Evolutionary conservation across 2,113 vertebrate genomes (phyloP).

Genomic region (Phaethornis superciliosus): DNA sequence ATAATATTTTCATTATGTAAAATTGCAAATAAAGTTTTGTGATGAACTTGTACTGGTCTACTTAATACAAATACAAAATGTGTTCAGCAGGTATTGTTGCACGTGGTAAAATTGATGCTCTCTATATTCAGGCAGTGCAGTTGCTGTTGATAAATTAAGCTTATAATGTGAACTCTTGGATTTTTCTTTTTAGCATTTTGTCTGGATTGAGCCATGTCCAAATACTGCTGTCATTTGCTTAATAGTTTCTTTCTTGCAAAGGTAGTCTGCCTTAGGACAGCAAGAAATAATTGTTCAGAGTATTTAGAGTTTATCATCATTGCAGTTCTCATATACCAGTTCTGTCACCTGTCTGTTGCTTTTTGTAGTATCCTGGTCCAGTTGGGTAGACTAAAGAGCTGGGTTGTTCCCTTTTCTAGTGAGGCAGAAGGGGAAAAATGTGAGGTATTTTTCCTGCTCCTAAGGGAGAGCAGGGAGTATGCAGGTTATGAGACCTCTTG

Average conservation of each 20-base stretch:
- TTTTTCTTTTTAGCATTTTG: not conserved
- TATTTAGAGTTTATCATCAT: not conserved
- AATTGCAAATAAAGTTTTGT: not conserved
- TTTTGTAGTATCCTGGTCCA: not conserved
- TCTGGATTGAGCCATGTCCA: not conserved
- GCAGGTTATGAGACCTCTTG: not conserved
- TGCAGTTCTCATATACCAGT: not conserved
- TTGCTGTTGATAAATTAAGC: not conserved
- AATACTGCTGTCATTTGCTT: not conserved
- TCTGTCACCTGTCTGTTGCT: not conserved
- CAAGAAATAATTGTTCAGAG: not conserved
- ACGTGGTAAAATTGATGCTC: not conserved
- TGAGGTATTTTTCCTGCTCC: not conserved
- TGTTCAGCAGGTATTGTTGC: not conserved
- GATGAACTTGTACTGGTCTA: not conserved
- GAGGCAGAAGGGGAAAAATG: not conserved
- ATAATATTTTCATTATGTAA: not conserved
- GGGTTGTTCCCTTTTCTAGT: not conserved
- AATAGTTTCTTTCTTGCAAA: not conserved
- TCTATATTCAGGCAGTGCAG: not conserved
- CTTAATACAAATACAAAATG: not conserved
- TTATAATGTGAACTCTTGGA: not conserved
- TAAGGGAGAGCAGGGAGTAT: not conserved
- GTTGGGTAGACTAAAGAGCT: not conserved
- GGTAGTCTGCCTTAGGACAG: not conserved